Base-by-base conservation (phyloP, 2,888 invertebrate genomes). In the Trypoxylon attenuatum region DNA sequence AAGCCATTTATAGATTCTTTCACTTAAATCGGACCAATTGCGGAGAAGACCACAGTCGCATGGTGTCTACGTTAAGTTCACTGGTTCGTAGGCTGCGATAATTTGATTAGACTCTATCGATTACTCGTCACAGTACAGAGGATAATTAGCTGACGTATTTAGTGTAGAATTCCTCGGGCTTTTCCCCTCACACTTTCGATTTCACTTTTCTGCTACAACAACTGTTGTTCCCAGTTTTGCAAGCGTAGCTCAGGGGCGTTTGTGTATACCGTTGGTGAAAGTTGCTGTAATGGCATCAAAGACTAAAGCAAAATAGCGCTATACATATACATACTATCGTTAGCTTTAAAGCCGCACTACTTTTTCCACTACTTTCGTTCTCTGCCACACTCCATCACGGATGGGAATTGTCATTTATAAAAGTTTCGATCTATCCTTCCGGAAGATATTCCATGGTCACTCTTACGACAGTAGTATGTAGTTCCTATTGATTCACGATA, bases 71-170 rank as follows among this genome's bases (percentile, higher is more conserved):
- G n/a, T n/a, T n/a, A n/a, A n/a, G n/a, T n/a, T n/a, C n/a, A 33
- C 19, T 54, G 46, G 47, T 46, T 51, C 22, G 27, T 6, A 55
- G 57, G 41, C 23, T 8, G 47, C 33, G 59, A 54, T 71, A 68
- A 65, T 49, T 65, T 64, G 54, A 73, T 76, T 62, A 45, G 43
- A 33, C n/a, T 4, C 3, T 52, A 76, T 76, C 8, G 68, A 71
- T 68, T 62, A 39, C 29, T 42, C 13, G 33, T 15, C 16, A 10
- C 45, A 21, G 13, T n/a, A 21, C 27, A 29, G 41, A 33, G 25
- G 53, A 39, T 18, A 38, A 42, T 57, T 23, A 27, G 33, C 5
- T n/a, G 16, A 18, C 47, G 18, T 5, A 46, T 53, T 42, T 6
- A 19, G 13, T 10, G n/a, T 1, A 10, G 15, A 16, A 18, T 5